Percentiles rank a stretch among this genome's conserved stretches.
Evolutionary conservation across 2,888 invertebrate genomes (phyloP).

Genomic region (Acheta domesticus): DNA sequence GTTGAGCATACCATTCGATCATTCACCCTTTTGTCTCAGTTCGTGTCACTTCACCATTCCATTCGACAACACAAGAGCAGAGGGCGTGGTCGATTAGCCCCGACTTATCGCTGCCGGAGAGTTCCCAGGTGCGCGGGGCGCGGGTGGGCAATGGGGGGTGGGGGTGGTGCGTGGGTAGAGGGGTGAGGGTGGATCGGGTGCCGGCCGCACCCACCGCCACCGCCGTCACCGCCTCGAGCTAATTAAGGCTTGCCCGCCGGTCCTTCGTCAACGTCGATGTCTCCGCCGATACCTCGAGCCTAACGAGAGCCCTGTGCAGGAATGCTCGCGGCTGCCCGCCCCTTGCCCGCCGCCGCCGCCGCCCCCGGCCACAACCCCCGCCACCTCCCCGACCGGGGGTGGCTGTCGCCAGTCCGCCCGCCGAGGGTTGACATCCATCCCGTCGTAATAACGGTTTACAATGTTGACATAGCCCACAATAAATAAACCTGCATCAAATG

Average conservation of each 20-base stretch:
- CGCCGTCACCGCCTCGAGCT: not conserved
- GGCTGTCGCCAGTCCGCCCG: too few species aligned
- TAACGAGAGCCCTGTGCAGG: constrained; percentile 3
- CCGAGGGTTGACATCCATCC: too few species aligned
- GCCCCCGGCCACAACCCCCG: not conserved
- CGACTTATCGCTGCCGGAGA: too few species aligned
- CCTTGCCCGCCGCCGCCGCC: not conserved
- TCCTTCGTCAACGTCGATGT: constrained; percentile 7
- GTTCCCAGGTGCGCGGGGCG: too few species aligned
- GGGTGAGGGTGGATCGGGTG: not conserved
- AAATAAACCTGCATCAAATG: too few species aligned
- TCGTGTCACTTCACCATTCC: too few species aligned
- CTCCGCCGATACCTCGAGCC: not conserved
- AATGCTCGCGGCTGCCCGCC: not conserved
- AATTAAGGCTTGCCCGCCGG: constrained; percentile 5
- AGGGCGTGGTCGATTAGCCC: too few species aligned
- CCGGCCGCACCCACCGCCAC: not conserved
- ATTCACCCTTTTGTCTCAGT: too few species aligned
- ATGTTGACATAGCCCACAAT: too few species aligned
- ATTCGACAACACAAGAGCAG: too few species aligned
- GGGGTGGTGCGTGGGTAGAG: not conserved
- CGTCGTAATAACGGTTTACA: too few species aligned
- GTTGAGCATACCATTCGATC: too few species aligned
- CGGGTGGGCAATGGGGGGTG: not conserved
- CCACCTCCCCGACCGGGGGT: not conserved